Evolutionary conservation across 2,797 vertebrate species (phyloP).

Genomic region (Sparidentex hasta): DNA sequence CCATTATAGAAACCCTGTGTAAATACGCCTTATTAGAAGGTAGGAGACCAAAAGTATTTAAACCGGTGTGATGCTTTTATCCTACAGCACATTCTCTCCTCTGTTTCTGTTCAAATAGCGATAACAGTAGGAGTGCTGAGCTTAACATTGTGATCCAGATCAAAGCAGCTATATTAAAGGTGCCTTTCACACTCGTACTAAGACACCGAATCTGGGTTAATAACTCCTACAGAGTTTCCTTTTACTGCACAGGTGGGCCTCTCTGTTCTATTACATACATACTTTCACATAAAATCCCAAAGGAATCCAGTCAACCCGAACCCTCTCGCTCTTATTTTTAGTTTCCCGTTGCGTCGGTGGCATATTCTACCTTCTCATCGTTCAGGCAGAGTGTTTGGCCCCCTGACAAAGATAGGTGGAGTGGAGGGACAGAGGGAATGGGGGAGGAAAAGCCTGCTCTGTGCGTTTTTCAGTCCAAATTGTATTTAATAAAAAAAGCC

Average conservation of each 20-base stretch:
- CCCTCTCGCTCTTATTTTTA: conserved; percentile 59
- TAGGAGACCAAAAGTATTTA: too few species aligned
- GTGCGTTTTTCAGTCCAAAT: conserved; percentile 64
- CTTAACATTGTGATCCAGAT: conserved; percentile 64
- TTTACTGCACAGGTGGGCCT: conserved; percentile 49
- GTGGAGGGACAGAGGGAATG: conserved; percentile 61
- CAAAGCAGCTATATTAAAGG: conserved; percentile 61
- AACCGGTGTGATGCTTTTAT: neutral
- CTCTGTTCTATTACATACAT: conserved; percentile 31
- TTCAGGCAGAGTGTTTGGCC: conserved; percentile 57
- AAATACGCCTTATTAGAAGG: neutral
- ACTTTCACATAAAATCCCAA: conserved; percentile 35
- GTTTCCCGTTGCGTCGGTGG: conserved; percentile 55
- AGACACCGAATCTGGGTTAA: conserved; percentile 44
- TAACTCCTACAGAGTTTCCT: conserved; percentile 41
- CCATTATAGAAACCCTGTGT: neutral
- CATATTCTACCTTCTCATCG: conserved; percentile 55
- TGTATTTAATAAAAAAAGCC: conserved; percentile 32
- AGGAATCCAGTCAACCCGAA: conserved; percentile 48
- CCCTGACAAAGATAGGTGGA: conserved; percentile 60
- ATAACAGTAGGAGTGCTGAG: conserved; percentile 51
- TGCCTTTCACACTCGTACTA: conserved; percentile 28
- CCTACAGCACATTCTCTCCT: conserved; percentile 4
- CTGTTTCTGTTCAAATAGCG: conserved; percentile 52
- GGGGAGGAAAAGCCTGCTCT: conserved; percentile 50